Conservation (phyloP, 2,888 invertebrate genomes). For the Leistus spinibarbis region DNA sequence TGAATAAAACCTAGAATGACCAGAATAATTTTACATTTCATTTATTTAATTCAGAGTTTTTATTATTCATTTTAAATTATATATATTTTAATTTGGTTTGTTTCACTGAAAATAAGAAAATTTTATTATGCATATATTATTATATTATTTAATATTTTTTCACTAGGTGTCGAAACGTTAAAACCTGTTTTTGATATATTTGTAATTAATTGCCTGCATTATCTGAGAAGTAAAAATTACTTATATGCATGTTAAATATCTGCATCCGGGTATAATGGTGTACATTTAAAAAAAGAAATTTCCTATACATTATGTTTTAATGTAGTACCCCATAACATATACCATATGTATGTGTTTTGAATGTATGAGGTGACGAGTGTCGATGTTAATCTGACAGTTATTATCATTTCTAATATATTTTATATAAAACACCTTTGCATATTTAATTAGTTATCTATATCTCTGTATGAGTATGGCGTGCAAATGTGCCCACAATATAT, state of each 20-base stretch:
- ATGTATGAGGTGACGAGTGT: constrained; percentile 18
- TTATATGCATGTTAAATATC: too few relatives aligned
- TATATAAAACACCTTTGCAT: constrained; percentile 17
- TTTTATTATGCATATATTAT: too few relatives aligned
- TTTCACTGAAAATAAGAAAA: too few relatives aligned
- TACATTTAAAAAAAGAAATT: neutral
- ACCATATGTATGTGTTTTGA: neutral
- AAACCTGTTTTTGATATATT: too few relatives aligned
- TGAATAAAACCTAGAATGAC: neutral
- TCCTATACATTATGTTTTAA: neutral
- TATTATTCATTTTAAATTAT: too few relatives aligned
- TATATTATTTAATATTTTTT: too few relatives aligned
- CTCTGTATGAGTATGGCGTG: constrained; percentile 2
- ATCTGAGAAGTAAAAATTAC: too few relatives aligned
- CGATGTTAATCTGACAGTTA: constrained; percentile 31
- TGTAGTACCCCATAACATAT: neutral
- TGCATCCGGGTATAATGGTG: neutral
- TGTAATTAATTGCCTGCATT: too few relatives aligned
- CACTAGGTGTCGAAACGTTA: too few relatives aligned
- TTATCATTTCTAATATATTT: constrained; percentile 38
- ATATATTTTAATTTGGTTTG: too few relatives aligned
- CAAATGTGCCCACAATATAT: neutral
- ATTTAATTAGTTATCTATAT: constrained; percentile 17
- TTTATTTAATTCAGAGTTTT: neutral
- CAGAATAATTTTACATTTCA: neutral